Evolutionary conservation across 2,797 vertebrate species (phyloP).

Genomic region (Fratercula arctica): DNA sequence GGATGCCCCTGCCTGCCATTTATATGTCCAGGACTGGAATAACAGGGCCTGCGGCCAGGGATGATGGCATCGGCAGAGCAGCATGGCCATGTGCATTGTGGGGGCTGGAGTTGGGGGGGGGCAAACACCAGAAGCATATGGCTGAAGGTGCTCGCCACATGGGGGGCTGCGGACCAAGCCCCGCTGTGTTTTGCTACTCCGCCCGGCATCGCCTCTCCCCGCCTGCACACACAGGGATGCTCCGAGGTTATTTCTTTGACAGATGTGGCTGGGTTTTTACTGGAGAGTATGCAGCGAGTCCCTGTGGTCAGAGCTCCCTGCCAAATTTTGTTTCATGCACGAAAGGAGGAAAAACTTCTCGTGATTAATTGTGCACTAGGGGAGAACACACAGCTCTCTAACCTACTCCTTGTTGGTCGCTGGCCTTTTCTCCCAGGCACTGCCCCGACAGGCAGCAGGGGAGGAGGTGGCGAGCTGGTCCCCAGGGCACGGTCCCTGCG

Average conservation of each 20-base stretch:
- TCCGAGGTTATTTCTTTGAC: not conserved
- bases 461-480: not conserved
- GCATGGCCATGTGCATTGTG: not conserved
- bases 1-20: not conserved
- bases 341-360: conserved; percentile 58
- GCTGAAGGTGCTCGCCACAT: not conserved
- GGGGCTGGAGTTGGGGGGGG: not conserved
- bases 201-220: not conserved
- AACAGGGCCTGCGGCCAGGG: not conserved
- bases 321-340: conserved; percentile 67
- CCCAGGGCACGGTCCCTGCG: not conserved
- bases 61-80: not conserved
- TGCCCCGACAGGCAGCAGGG: accelerated
- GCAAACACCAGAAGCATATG: not conserved
- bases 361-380: conserved; percentile 64
- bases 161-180: not conserved
- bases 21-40: not conserved
- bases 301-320: conserved; percentile 44
- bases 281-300: conserved; percentile 13
- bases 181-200: not conserved
- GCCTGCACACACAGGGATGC: not conserved
- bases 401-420: not conserved
- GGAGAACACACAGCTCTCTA: conserved; percentile 14
- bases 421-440: not conserved
- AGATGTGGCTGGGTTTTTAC: conserved; percentile 33